These are phyloP conservation scores for Psittacula derbiana DNA, from an alignment of 2,797 vertebrate species.

Conservation along the genomic window DNA sequence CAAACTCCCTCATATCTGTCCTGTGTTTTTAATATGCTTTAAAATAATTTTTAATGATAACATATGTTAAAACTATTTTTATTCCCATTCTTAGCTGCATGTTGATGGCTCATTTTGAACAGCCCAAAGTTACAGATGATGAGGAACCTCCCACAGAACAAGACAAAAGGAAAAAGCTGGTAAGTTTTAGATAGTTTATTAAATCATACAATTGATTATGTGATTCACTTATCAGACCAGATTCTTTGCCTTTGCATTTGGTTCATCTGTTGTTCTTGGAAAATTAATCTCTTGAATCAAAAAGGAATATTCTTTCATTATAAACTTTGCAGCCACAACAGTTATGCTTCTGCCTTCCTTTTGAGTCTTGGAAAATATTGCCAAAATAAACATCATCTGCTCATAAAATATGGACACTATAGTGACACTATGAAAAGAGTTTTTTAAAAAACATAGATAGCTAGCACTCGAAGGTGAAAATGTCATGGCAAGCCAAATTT, in stretches of 20 bases:
- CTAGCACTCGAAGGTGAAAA: neutral
- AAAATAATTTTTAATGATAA: neutral
- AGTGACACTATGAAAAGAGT: neutral
- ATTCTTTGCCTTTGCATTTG: neutral
- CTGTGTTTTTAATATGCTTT: neutral
- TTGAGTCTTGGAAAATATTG: neutral
- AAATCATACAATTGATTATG: neutral
- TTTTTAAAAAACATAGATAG: neutral
- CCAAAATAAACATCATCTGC: neutral
- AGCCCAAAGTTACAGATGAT: conserved; percentile 89
- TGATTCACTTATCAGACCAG: neutral
- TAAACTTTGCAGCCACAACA: neutral
- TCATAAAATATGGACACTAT: neutral
- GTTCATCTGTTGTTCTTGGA: neutral
- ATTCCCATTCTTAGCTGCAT: conserved; percentile 86
- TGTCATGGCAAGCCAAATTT: neutral
- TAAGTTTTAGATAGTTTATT: conserved; percentile 66
- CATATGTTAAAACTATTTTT: neutral
- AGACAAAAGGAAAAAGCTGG: conserved; percentile 95
- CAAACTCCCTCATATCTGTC: neutral
- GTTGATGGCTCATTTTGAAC: conserved; percentile 92
- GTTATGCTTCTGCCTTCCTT: neutral
- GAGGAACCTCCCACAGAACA: conserved; percentile 96
- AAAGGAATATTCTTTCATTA: neutral
- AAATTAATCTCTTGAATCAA: neutral